Evolutionary conservation across 2,113 vertebrate genomes (phyloP).

Genomic region (Caretta caretta): DNA sequence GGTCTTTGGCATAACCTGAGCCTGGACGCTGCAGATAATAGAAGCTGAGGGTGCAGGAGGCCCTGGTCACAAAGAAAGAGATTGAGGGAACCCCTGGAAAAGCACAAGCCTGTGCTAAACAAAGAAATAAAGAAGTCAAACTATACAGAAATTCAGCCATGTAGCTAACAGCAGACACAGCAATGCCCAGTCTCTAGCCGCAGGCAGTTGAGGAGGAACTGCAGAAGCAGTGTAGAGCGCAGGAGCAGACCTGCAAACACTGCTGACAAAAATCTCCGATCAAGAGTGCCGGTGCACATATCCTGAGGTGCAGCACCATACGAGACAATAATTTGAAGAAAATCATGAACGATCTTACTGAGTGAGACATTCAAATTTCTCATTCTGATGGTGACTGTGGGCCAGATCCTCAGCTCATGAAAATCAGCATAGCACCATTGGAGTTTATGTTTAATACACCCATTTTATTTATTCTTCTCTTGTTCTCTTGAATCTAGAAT

Average conservation of each 20-base stretch:
- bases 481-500: background rate
- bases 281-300: background rate
- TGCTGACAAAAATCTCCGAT: background rate
- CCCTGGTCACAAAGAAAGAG: background rate
- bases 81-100: background rate
- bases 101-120: background rate
- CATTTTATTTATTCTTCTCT: background rate
- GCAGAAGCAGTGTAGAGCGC: background rate
- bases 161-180: background rate
- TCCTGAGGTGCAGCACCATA: background rate
- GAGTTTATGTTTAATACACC: background rate
- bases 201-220: background rate
- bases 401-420: background rate
- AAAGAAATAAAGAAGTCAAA: background rate
- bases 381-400: background rate
- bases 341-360: background rate
- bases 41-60: background rate
- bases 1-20: background rate
- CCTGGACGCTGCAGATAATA: background rate
- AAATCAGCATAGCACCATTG: background rate
- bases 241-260: background rate
- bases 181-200: background rate
- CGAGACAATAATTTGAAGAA: background rate
- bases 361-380: background rate
- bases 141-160: background rate